A percentile compares a stretch with the other conserved stretches of the same genome.
phyloP scores from a whole-genome alignment of 2,888 invertebrate genomes.

The Lasioglossum vierecki region DNA sequence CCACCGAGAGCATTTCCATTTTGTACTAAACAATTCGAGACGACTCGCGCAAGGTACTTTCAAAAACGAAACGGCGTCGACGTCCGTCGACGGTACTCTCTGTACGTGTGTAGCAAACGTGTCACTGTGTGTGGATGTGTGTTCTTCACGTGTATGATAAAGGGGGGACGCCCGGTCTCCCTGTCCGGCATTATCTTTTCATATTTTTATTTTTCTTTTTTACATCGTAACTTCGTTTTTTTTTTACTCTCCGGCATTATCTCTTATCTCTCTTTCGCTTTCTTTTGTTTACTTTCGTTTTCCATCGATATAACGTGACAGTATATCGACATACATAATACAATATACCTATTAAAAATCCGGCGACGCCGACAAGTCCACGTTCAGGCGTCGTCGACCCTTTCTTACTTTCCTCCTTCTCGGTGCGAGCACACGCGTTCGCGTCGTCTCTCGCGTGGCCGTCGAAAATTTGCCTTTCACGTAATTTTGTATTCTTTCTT shows the following conservation, averaged over 20 bases:
- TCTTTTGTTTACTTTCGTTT: conserved; percentile 70
- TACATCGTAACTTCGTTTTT: conserved; percentile 19
- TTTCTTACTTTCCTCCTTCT: neutral
- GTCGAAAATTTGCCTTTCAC: conserved; percentile 28
- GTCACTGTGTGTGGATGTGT: conserved; percentile 21
- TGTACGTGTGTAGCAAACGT: conserved; percentile 36
- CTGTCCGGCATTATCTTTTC: conserved; percentile 59
- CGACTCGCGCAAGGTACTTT: conserved; percentile 71
- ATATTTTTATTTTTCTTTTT: conserved; percentile 15
- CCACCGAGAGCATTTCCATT: conserved; percentile 55
- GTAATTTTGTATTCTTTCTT: neutral
- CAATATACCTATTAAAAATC: conserved; percentile 77
- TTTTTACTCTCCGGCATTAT: conserved; percentile 10
- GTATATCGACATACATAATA: conserved; percentile 79
- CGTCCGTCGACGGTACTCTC: conserved; percentile 37
- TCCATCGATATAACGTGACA: conserved; percentile 68
- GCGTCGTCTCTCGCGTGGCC: conserved; percentile 27
- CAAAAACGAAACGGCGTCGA: conserved; percentile 67
- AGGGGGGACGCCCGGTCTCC: conserved; percentile 56
- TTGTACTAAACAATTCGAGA: conserved; percentile 74
- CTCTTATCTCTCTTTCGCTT: conserved; percentile 20
- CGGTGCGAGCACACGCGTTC: conserved; percentile 33
- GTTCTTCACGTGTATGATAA: conserved; percentile 19
- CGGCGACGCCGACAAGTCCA: conserved; percentile 70
- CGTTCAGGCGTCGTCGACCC: conserved; percentile 37